A percentile compares a stretch with the other conserved stretches of the same genome.
These are phyloP conservation scores for Leptodactylus fuscus DNA, from an alignment of 2,113 vertebrate species.

Conservation along the genomic window DNA sequence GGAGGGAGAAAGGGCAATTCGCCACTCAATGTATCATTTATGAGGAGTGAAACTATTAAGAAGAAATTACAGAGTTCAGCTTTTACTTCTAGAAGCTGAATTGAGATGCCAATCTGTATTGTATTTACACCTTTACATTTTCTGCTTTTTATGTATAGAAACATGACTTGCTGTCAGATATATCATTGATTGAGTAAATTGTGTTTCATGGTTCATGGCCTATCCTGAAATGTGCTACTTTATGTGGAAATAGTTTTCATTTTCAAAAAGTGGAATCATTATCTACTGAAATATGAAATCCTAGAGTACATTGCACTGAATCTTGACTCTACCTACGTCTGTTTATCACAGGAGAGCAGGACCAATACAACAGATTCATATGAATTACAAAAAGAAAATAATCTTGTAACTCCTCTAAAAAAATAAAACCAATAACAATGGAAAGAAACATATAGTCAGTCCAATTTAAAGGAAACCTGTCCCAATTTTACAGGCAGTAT, in stretches of 20 bases:
- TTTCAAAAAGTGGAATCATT: constrained; percentile 53
- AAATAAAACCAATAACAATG: background rate
- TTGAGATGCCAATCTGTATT: constrained; percentile 40
- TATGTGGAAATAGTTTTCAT: constrained; percentile 56
- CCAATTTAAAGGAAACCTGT: too few species aligned
- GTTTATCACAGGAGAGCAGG: background rate
- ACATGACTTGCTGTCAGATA: constrained; percentile 39
- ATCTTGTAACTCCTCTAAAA: background rate
- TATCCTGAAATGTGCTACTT: constrained; percentile 55
- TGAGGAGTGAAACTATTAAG: constrained; percentile 14
- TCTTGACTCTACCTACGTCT: background rate
- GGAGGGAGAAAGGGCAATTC: background rate
- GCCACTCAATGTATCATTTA: background rate
- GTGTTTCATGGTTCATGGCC: constrained; percentile 52
- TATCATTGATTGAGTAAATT: constrained; percentile 49
- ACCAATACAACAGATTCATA: background rate
- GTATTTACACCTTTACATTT: constrained; percentile 45
- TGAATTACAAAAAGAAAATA: constrained; percentile 5
- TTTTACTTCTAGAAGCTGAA: constrained; percentile 10
- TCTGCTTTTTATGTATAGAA: constrained; percentile 46
- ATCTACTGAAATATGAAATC: constrained; percentile 49
- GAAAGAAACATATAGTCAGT: too few species aligned
- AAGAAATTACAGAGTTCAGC: constrained; percentile 22
- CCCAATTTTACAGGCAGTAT: too few species aligned
- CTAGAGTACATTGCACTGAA: constrained; percentile 17